Base-by-base conservation (phyloP, 2,113 vertebrate species). In the Apeltes quadracus region DNA sequence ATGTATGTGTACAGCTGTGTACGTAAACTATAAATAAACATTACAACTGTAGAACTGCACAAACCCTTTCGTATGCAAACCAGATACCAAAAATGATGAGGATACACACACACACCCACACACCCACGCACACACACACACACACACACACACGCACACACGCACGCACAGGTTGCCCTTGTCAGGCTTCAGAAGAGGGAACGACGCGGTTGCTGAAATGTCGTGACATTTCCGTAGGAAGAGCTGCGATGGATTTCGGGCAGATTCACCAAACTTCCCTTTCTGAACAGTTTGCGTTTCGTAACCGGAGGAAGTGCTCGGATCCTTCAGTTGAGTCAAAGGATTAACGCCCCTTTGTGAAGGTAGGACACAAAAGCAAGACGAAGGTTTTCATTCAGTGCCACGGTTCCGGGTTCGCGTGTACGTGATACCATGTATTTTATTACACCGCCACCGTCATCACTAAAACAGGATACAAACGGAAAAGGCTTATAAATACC, bases 211-310 rank as follows among this genome's bases (percentile, higher is more conserved):
- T 15, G 11, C 41, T 62, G 12, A 87, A 82, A 88, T 82, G 84
- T 84, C 83, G 89, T 18, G 16, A 75, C 36, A 66, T 51, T 39
- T 32, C 29, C 61, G 23, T 9, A 57, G 12, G 0, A 2, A 4
- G 27, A 23, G 34, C 15, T 51, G 14, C 5, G n/a, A 13, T 36
- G 14, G 9, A 12, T 46, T 18, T 16, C n/a, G n/a, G 6, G 8
- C 29, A 36, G 13, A 11, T 36, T 41, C 20, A 56, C 16, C 77
- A 50, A 86, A 77, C 85, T 88, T 88, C 82, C 69, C 76, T 67
- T 62, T 34, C 8, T 62, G 46, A 15, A 59, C 23, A 20, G 12
- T 1, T n/a, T 38, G 27, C n/a, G 11, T 58, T 39, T 34, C 44
- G 50, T 8, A 3, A 3, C 43, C 39, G 48, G 48, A 22, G 23